Evolutionary conservation across 2,113 vertebrate species (phyloP), one percentile per base, ranked within the genome.

Genomic region (Rhinolophus ferrumequinum): DNA sequence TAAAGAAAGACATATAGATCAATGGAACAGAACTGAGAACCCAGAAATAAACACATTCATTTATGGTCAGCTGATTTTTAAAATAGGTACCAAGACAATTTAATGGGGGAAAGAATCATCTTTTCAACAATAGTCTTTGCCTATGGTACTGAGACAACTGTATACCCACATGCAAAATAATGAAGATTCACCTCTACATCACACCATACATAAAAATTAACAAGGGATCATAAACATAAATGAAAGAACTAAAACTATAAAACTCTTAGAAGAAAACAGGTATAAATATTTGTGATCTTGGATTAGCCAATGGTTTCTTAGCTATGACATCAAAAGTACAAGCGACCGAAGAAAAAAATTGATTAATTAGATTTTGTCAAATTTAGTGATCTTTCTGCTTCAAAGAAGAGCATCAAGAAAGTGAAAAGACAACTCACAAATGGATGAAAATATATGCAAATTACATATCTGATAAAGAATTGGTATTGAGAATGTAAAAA

Each of bases 361-460:
- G 26, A 35, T 35, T 87, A 60, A 44, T 14, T 54, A n/a, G 87
- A 21, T 8, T 64, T 50, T 35, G 50, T 60, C 41, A 82, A 52
- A 83, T 41, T 83, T 84, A 58, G 35, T 72, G 70, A 83, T 5
- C 4, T 67, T 24, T 88, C 6, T 73, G 30, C 52, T 70, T 90
- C 19, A 19, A 90, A 89, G 38, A 50, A 73, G 6, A 80, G 3
- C 6, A 66, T 35, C 56, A 75, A 88, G 47, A 66, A 60, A 66
- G 16, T 79, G 28, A 15, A 95, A 91, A 89, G 70, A 85, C 70
- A 66, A 66, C 8, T 38, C n/a, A 92, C 8, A 35, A 70, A 35
- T 44, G 35, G 26, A n/a, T 94, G 50, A 86, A 85, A 86, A 88
- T 72, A 89, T 85, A 8, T 94, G 30, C n/a, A 62, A 41, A 73